These are phyloP conservation scores for Sminthurides bifidus DNA, from an alignment of 1,140 invertebrate species.

Conservation along the genomic window DNA sequence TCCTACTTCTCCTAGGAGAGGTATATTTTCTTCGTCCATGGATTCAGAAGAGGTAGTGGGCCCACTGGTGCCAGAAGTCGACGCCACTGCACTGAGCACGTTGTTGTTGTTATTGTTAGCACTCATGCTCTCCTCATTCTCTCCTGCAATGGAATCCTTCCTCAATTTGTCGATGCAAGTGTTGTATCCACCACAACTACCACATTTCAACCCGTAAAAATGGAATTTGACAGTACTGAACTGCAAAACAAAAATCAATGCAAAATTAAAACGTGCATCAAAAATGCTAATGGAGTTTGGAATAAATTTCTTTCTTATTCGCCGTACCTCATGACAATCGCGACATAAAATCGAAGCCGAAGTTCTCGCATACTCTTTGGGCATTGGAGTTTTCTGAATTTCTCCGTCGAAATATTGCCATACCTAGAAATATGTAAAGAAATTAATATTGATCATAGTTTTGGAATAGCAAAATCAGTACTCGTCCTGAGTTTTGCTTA, in stretches of 20 bases:
- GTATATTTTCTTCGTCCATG: too few relatives aligned
- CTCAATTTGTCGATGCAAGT: slow-evolving; percentile 56
- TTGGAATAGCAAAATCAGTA: too few relatives aligned
- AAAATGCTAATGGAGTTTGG: neutral
- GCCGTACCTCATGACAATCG: slow-evolving; percentile 68
- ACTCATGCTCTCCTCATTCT: too few relatives aligned
- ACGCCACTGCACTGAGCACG: too few relatives aligned
- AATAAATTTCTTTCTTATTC: neutral
- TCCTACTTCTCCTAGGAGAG: too few relatives aligned
- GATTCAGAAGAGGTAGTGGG: too few relatives aligned
- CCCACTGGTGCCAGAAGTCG: too few relatives aligned
- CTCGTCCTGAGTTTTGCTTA: too few relatives aligned
- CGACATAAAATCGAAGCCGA: slow-evolving; percentile 69
- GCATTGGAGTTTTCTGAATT: slow-evolving; percentile 65
- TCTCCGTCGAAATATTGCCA: slow-evolving; percentile 72
- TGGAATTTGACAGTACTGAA: slow-evolving; percentile 68
- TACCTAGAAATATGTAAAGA: slow-evolving; percentile 39
- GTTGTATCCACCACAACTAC: slow-evolving; percentile 72
- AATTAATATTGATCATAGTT: neutral
- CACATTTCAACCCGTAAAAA: slow-evolving; percentile 70
- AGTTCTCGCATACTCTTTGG: slow-evolving; percentile 62
- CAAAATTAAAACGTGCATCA: neutral
- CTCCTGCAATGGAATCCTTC: too few relatives aligned
- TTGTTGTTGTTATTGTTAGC: too few relatives aligned
- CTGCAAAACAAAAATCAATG: slow-evolving; percentile 38